Conservation (phyloP, 2,113 vertebrate genomes). For the Mellivora capensis region DNA sequence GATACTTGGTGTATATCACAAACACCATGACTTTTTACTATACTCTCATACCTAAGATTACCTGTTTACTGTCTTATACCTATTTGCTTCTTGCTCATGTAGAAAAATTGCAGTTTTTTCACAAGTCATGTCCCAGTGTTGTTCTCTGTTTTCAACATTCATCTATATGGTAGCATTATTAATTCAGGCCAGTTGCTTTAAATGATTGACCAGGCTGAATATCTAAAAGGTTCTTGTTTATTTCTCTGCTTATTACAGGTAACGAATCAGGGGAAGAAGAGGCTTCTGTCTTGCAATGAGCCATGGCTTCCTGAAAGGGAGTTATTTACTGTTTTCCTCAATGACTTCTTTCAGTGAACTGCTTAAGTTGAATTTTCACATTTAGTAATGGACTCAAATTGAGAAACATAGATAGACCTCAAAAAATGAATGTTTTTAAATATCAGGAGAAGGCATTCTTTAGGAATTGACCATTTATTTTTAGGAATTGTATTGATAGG, state of each 20-base stretch:
- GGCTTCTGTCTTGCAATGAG: neutral
- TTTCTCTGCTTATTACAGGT: neutral
- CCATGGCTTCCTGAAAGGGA: neutral
- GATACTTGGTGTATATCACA: neutral
- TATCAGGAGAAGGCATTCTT: neutral
- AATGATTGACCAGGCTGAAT: neutral
- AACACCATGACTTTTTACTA: neutral
- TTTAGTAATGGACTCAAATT: neutral
- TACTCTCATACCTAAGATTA: neutral
- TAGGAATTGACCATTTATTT: neutral
- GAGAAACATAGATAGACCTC: neutral
- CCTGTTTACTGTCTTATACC: neutral
- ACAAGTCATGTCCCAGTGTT: neutral
- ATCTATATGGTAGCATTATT: neutral
- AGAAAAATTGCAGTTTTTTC: neutral
- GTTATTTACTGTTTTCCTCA: neutral
- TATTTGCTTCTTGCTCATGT: neutral
- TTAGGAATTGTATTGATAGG: neutral
- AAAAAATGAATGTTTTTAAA: neutral
- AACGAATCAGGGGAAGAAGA: neutral
- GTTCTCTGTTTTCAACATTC: neutral
- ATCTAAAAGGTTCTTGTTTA: neutral
- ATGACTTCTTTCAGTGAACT: neutral
- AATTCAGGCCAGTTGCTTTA: neutral
- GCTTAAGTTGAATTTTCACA: neutral